phyloP scores from a whole-genome alignment of 2,113 vertebrate genomes.

The Leptobrachium leishanense region DNA sequence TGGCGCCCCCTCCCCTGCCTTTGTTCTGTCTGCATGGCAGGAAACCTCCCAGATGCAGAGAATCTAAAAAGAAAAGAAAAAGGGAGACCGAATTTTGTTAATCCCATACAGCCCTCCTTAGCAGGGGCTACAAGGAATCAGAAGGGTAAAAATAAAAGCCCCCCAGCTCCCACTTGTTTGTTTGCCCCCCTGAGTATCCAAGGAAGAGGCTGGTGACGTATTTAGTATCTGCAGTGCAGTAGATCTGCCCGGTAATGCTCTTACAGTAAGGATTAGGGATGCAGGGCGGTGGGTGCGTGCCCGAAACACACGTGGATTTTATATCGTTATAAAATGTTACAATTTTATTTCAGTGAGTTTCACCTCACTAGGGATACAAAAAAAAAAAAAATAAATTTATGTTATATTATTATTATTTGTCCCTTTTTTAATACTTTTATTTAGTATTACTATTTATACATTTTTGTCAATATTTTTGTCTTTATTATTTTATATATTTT shows the following conservation, averaged over 20 bases:
- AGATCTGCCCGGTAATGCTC: constrained; percentile 23
- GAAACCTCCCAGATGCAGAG: neutral
- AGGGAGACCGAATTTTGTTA: neutral
- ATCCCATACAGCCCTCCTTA: neutral
- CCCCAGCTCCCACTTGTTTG: neutral
- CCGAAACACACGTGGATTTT: no score
- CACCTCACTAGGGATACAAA: no score
- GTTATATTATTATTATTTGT: no score
- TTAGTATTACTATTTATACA: no score
- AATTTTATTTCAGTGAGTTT: no score
- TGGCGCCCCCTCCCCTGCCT: constrained; percentile 14
- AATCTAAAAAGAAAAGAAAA: neutral
- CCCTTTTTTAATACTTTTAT: no score
- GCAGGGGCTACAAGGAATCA: neutral
- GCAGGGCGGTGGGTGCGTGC: neutral
- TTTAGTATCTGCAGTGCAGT: constrained; percentile 35
- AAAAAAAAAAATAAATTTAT: no score
- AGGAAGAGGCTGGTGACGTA: constrained; percentile 8
- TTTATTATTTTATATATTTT: no score
- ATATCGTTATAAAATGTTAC: no score
- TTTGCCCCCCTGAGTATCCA: neutral
- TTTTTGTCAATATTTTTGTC: no score
- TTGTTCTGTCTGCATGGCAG: constrained; percentile 13
- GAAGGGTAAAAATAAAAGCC: neutral
- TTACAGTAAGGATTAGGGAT: constrained; percentile 38